A percentile compares a stretch with the other conserved stretches of the same genome.
Conservation (phyloP, 2,888 invertebrate genomes). For the Lacanobia oleracea region DNA sequence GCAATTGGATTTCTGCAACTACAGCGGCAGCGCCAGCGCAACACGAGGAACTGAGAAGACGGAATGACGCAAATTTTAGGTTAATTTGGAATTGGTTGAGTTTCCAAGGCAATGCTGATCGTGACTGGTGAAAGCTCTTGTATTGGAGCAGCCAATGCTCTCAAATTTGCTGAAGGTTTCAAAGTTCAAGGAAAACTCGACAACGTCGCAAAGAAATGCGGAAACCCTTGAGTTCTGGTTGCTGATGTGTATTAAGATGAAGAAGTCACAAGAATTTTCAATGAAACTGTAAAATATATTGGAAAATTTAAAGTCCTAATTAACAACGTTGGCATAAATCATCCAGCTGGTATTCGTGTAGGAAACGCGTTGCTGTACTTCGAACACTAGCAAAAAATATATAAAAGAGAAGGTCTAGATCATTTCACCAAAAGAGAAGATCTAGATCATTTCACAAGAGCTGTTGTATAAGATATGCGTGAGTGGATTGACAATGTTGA, state of each 20-base stretch:
- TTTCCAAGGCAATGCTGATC: conserved; percentile 66
- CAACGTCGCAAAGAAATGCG: conserved; percentile 31
- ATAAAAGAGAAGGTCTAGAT: too few relatives aligned
- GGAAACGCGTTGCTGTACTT: conserved; percentile 39
- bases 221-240: conserved; percentile 29
- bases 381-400: not conserved
- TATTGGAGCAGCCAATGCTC: conserved; percentile 67
- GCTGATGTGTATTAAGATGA: conserved; percentile 36
- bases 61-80: too few relatives aligned
- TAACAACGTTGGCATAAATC: conserved; percentile 37
- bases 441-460: conserved; percentile 6
- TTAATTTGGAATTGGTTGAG: conserved; percentile 30
- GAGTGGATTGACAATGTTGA: too few relatives aligned
- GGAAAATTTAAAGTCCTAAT: conserved; percentile 29
- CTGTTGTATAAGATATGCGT: conserved; percentile 91
- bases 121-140: conserved; percentile 70
- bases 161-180: conserved; percentile 43
- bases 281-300: conserved; percentile 20
- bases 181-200: conserved; percentile 59
- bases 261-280: conserved; percentile 31
- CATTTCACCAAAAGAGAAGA: too few relatives aligned
- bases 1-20: too few relatives aligned
- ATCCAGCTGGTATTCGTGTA: not conserved
- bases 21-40: too few relatives aligned
- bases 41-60: too few relatives aligned